Percentiles rank a stretch among this genome's conserved stretches.
Conservation (phyloP, 2,888 invertebrate species). For the Octonoba sinensis region DNA sequence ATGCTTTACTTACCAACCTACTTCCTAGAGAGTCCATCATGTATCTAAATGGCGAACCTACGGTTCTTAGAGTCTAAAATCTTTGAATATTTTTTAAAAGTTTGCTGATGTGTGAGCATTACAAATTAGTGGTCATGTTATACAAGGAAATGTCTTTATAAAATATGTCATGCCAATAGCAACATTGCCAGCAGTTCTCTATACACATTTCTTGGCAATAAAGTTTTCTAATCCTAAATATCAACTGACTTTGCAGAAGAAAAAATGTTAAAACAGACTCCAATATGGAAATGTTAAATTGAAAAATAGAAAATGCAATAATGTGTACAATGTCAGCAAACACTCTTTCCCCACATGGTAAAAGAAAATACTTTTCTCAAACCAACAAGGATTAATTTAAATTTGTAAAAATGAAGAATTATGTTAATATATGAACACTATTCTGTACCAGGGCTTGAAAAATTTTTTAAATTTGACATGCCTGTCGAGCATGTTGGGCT, state of each 20-base stretch:
- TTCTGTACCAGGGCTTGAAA: no score
- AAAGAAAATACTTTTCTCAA: no score
- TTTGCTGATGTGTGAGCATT: slow-evolving; percentile 56
- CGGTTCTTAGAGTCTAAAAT: slow-evolving; percentile 56
- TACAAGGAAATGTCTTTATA: slow-evolving; percentile 62
- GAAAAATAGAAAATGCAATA: background rate
- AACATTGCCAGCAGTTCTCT: slow-evolving; percentile 59
- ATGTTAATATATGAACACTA: no score
- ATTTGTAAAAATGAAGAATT: no score
- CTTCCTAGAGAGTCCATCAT: slow-evolving; percentile 36
- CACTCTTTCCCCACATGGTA: no score
- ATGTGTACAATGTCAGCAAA: background rate
- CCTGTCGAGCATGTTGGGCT: no score
- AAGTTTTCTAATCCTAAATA: slow-evolving; percentile 53
- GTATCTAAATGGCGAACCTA: slow-evolving; percentile 48
- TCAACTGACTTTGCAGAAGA: slow-evolving; percentile 43
- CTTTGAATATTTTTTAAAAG: slow-evolving; percentile 49
- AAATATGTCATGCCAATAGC: slow-evolving; percentile 54
- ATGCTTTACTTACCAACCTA: slow-evolving; percentile 28
- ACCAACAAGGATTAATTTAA: no score
- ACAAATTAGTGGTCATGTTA: slow-evolving; percentile 59
- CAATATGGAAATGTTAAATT: slow-evolving; percentile 18
- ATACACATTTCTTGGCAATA: slow-evolving; percentile 57
- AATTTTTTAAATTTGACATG: no score
- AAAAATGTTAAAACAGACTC: slow-evolving; percentile 19